Conservation (phyloP, 2,113 vertebrate species). For the Lucifuga dentata region DNA sequence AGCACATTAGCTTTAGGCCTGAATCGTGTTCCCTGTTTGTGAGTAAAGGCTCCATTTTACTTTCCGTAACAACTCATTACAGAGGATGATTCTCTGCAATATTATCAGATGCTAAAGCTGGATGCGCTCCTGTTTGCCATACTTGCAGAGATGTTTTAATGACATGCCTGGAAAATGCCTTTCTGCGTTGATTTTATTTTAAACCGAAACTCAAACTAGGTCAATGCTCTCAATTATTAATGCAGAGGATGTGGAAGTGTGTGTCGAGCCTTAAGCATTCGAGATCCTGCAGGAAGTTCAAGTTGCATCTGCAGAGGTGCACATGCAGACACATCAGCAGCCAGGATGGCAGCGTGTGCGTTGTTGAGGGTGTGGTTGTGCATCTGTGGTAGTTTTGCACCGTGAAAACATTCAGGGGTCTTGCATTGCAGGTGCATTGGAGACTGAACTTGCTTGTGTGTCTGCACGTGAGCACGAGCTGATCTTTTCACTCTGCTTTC, state of each 20-base stretch:
- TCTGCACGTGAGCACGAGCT: slow-evolving; percentile 9
- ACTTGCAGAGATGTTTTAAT: neutral
- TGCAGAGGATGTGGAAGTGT: slow-evolving; percentile 35
- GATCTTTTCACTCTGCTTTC: neutral
- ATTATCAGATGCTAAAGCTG: neutral
- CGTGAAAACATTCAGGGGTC: slow-evolving; percentile 34
- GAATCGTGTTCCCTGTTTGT: slow-evolving; percentile 10
- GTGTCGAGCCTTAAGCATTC: slow-evolving; percentile 3
- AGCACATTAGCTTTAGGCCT: slow-evolving; percentile 47
- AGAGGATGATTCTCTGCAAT: neutral
- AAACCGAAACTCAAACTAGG: neutral
- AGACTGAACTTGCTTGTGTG: neutral
- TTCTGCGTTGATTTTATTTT: no score
- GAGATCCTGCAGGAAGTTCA: slow-evolving; percentile 63
- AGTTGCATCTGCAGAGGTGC: slow-evolving; percentile 57
- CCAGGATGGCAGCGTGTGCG: neutral
- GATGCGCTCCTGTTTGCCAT: neutral
- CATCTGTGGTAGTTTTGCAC: slow-evolving; percentile 21
- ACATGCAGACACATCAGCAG: slow-evolving; percentile 3
- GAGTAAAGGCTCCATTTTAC: neutral
- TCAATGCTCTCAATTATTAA: neutral
- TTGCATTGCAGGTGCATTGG: slow-evolving; percentile 26
- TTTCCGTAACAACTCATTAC: neutral
- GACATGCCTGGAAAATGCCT: neutral
- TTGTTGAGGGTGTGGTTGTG: slow-evolving; percentile 22